Conservation (phyloP, 2,888 invertebrate genomes). For the Drosophila austrosaltans region DNA sequence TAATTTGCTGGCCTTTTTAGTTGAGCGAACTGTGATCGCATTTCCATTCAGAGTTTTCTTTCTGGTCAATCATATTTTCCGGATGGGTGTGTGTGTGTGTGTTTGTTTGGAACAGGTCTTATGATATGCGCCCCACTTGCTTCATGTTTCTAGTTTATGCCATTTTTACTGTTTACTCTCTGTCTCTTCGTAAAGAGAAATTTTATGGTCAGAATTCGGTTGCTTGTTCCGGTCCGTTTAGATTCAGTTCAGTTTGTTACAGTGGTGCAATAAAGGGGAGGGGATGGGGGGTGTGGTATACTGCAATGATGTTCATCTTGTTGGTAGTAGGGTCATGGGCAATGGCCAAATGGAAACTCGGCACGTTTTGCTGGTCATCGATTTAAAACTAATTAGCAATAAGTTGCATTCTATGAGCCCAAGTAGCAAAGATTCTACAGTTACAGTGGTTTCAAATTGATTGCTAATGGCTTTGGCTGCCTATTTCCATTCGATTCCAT, state of each 20-base stretch:
- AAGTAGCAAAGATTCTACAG: conserved; percentile 22
- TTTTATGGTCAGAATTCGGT: conserved; percentile 3
- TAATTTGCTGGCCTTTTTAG: conserved; percentile 25
- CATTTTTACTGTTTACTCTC: conserved; percentile 12
- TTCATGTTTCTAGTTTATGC: conserved; percentile 5
- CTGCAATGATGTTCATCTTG: too few species aligned
- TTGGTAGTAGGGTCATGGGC: neutral
- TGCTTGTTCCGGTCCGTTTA: neutral
- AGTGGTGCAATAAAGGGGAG: too few species aligned
- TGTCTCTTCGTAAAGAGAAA: neutral
- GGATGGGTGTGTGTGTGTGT: neutral
- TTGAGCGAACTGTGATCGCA: conserved; percentile 23
- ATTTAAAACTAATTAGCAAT: conserved; percentile 79
- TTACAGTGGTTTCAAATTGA: conserved; percentile 41
- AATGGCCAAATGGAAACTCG: conserved; percentile 28
- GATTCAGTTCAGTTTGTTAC: neutral
- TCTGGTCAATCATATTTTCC: too few species aligned
- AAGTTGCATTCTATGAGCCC: conserved; percentile 63
- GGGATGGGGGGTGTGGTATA: too few species aligned
- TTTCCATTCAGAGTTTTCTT: conserved; percentile 5
- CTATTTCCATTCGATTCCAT: neutral
- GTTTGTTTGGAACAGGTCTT: neutral
- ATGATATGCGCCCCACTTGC: neutral
- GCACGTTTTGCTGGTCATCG: conserved; percentile 62
- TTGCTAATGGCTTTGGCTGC: neutral